Evolutionary conservation across 2,888 invertebrate species (phyloP), one percentile per base, ranked within the genome.

Genomic region (Seladonia tumulorum): DNA sequence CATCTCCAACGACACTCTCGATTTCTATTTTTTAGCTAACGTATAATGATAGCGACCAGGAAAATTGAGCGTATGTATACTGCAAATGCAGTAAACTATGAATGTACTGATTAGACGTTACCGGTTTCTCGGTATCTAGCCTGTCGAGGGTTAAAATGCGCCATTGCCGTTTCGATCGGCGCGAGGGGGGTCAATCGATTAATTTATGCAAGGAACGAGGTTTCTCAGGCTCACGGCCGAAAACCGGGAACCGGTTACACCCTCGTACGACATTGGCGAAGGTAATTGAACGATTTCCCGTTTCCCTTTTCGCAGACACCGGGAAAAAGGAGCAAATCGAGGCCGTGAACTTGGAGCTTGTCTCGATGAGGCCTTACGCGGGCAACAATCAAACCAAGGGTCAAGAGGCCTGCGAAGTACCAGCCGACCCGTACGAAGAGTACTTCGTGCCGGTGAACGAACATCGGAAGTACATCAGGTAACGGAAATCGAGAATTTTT

Each of bases 391-490:
- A 93, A n/a, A 94, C 94, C 25, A 95, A 95, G 88, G 94, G 94
- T 82, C 95, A 94, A 88, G 95, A 94, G 89, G 95, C 95, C n/a
- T 95, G 94, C 89, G 94, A 95, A 79, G 91, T 95, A 73, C 96
- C 97, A 39, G 96, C 96, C 57, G 97, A 97, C 94, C 97, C 97
- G 8, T 97, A 98, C 94, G 97, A 98, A 92, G 98, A 98, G 93
- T 98, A 98, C 95, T 98, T 98, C 94, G 97, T 98, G 87, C 97
- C 98, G 49, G 98, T 98, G 88, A 98, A 98, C 94, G 97, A 98
- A 93, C 98, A 98, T 95, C 96, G 97, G 94, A 98, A 98, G 95
- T 98, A 97, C 94, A 97, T 98, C 96, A 97, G 98, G 98, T 98
- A 94, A 95, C 75, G n/a, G 35, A 73, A 73, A 53, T 12, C 74